Conservation (phyloP, 2,113 vertebrate genomes). For the Thunnus maccoyii region DNA sequence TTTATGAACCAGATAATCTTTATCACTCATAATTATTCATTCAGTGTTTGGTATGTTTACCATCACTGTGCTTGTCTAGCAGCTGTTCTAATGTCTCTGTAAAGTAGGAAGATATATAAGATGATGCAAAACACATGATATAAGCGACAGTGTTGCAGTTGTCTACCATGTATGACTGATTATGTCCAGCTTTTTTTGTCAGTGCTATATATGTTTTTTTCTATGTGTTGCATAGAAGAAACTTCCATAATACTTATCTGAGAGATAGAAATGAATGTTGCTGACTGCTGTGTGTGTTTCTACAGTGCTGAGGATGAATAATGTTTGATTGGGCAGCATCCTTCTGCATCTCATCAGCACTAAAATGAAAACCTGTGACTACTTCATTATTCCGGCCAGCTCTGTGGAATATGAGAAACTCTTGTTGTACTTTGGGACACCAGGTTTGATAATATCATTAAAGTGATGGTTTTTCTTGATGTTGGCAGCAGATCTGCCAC, state of each 20-base stretch:
- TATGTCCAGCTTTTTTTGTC: background rate
- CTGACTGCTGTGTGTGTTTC: background rate
- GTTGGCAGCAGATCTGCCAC: slow-evolving; percentile 1
- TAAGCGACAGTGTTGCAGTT: no score
- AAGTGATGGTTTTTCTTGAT: background rate
- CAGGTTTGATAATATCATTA: slow-evolving; percentile 10
- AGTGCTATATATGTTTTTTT: background rate
- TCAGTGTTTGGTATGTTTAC: slow-evolving; percentile 10
- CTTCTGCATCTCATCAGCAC: slow-evolving; percentile 37
- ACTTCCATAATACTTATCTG: no score
- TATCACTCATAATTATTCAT: slow-evolving; percentile 22
- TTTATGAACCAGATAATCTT: slow-evolving; percentile 40
- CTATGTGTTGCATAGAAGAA: background rate
- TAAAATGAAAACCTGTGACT: slow-evolving; percentile 18
- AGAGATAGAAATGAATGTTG: slow-evolving; percentile 12
- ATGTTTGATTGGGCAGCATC: slow-evolving; percentile 14
- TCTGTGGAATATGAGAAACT: slow-evolving; percentile 3
- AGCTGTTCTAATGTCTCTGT: background rate
- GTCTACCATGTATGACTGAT: no score
- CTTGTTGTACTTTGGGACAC: slow-evolving; percentile 6
- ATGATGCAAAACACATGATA: background rate
- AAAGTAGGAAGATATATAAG: background rate
- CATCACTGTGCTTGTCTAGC: background rate
- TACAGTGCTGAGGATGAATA: slow-evolving; percentile 23
- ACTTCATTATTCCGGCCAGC: background rate